Base-by-base conservation (phyloP, 1,140 invertebrate genomes). In the Capitella teleta region DNA sequence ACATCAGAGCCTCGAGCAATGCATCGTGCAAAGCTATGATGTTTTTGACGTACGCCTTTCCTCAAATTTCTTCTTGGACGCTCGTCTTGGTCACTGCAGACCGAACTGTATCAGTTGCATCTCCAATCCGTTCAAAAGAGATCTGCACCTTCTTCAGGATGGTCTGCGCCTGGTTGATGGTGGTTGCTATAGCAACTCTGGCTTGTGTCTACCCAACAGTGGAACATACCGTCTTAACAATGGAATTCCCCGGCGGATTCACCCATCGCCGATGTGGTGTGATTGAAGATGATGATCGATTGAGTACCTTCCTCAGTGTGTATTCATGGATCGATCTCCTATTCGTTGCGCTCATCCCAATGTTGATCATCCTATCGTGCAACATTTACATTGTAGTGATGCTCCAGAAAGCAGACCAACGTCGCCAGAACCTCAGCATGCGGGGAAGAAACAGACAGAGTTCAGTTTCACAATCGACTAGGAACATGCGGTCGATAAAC, bases 1-100 rank as follows among this genome's bases (percentile, higher is more conserved):
- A 66, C 44, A 32, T 62, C 0, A 38, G 58, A 24, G 38, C 36
- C 12, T 5, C 55, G 6, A 54, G 50, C 26, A 21, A 52, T 19
- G 37, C 38, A 5, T 49, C 54, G 0, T 66, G 64, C 41, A 59
- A 56, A 45, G 28, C 61, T 2, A 53, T 62, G 45, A 36, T 28
- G 3, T 60, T 53, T 54, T 19, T 57, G 5, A 51, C 58, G 26
- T 64, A 60, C 34, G 21, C 37, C 5, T 38, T 45, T n/a, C 47
- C 58, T 1, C 54, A 64, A 38, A 45, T 49, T 5, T 55, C 58
- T 2, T 52, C 56, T 2, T 64, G 62, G 62, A 54, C 57, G 12
- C 42, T 64, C 2, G 60, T 57, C 16, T 48, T 55, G n/a, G 56
- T 64, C 23, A 61, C 61, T 2, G 51, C 57, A 5, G 62, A 63